Evolutionary conservation across 64 coral and sea anemone species (phyloP), one percentile per base, ranked within the genome.

Genomic region (Exaiptasia diaphana): DNA sequence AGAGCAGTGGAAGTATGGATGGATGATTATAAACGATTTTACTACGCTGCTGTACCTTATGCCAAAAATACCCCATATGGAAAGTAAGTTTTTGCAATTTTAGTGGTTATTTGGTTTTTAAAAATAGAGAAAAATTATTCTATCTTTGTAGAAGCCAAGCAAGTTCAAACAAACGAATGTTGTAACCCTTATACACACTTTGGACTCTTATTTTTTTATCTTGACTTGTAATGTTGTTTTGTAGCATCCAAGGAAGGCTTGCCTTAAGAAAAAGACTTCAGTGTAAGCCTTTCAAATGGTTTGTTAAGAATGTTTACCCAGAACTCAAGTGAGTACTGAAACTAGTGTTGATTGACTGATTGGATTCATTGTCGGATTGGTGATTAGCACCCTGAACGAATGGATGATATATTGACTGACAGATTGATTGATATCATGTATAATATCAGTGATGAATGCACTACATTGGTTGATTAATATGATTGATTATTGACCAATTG

Each of bases 1-100:
- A 71, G 94, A 28, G 94, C 94, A 68, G 94, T 91, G 17, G 94
- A 97, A 58, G 89, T 97, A 10, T 97, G 94, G 94, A 92, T 97
- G 79, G 94, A 97, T 71, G 83, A 97, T 1, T 97, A 97, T 65
- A 97, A 97, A 52, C 82, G 76, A 64, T 97, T 74, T 48, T 99
- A 99, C 52, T 99, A 99, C 76, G 95, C 95, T 58, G 95, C 86
- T 22, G 95, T 99, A 7, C 95, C 95, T 5, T 88, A 99, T 85
- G 95, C 95, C 21, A 92, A 69, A 58, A 99, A 99, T 29, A 85
- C 85, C 8, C 78, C 90, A 50, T 92, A 79, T 92, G 94, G 94
- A 92, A 85, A 97, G 94, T 97, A 83, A 88, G 93, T 97, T 76
- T 18, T 2, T 4, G 24, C n/a, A n/a, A n/a, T n/a, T n/a, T n/a